These are phyloP conservation scores for Tryphoninae sp. DNA, from an alignment of 2,888 invertebrate species.

Conservation along the genomic window DNA sequence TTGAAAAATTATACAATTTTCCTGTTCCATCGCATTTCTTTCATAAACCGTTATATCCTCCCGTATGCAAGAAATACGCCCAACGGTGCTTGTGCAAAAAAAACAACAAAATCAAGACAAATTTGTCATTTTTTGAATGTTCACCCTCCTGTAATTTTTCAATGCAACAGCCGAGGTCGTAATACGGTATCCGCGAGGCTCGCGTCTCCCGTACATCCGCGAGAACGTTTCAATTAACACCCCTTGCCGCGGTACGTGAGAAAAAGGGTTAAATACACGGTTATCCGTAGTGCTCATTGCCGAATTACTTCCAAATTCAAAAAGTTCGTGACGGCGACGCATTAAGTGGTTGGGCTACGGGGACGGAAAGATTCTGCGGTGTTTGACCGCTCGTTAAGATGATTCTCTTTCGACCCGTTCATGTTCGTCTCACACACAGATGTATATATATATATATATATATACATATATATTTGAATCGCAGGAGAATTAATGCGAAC, in stretches of 20 bases:
- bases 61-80: too few relatives aligned
- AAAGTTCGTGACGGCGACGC: conserved; percentile 67
- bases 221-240: conserved; percentile 62
- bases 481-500: neutral
- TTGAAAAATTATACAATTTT: neutral
- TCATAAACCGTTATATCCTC: neutral
- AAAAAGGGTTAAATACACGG: conserved; percentile 36
- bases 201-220: neutral
- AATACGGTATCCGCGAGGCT: conserved; percentile 15
- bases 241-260: conserved; percentile 25
- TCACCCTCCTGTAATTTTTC: conserved; percentile 34
- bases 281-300: conserved; percentile 20
- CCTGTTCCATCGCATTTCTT: neutral
- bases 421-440: neutral
- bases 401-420: conserved; percentile 10
- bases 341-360: conserved; percentile 60
- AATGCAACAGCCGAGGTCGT: conserved; percentile 37
- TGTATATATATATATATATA: neutral
- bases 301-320: conserved; percentile 66
- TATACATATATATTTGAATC: neutral
- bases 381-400: conserved; percentile 43
- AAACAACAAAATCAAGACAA: too few relatives aligned
- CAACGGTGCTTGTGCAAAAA: too few relatives aligned
- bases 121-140: neutral
- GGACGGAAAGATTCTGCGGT: conserved; percentile 6